A percentile compares a stretch with the other conserved stretches of the same genome.
Conservation (phyloP, 2,888 invertebrate genomes). For the Pterobdella sp. region DNA sequence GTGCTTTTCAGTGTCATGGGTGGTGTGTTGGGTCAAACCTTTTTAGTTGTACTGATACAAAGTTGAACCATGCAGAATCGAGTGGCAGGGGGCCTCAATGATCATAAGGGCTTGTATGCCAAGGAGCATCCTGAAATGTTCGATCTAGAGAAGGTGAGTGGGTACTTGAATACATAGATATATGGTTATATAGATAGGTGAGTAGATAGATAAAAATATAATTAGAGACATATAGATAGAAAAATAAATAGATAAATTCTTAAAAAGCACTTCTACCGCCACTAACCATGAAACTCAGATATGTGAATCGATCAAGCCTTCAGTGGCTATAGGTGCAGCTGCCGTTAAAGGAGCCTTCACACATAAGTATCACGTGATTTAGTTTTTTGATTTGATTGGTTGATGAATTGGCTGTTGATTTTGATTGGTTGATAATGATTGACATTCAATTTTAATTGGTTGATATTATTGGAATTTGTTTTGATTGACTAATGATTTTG, state of each 20-base stretch:
- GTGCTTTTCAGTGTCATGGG: background rate
- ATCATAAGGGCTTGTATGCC: slow-evolving; percentile 69
- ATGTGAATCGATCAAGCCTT: slow-evolving; percentile 72
- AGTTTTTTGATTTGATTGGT: background rate
- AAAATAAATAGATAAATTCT: too few species aligned
- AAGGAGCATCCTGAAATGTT: slow-evolving; percentile 62
- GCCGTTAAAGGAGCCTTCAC: slow-evolving; percentile 92
- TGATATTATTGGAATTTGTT: background rate
- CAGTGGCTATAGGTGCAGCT: slow-evolving; percentile 90
- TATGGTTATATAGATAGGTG: too few species aligned
- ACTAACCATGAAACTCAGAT: slow-evolving; percentile 45
- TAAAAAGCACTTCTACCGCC: background rate
- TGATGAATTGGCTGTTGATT: background rate
- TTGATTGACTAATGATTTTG: background rate
- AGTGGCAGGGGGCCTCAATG: slow-evolving; percentile 62
- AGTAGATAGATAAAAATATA: too few species aligned
- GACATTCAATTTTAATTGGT: too few species aligned
- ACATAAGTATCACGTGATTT: background rate
- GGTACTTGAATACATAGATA: too few species aligned
- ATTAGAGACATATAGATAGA: too few species aligned
- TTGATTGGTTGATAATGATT: background rate
- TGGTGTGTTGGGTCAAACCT: background rate
- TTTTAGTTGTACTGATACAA: too few species aligned
- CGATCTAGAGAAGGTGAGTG: slow-evolving; percentile 68
- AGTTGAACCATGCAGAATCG: too few species aligned